Base-by-base conservation (phyloP, 1,140 invertebrate species). In the Drosophila bocki region DNA sequence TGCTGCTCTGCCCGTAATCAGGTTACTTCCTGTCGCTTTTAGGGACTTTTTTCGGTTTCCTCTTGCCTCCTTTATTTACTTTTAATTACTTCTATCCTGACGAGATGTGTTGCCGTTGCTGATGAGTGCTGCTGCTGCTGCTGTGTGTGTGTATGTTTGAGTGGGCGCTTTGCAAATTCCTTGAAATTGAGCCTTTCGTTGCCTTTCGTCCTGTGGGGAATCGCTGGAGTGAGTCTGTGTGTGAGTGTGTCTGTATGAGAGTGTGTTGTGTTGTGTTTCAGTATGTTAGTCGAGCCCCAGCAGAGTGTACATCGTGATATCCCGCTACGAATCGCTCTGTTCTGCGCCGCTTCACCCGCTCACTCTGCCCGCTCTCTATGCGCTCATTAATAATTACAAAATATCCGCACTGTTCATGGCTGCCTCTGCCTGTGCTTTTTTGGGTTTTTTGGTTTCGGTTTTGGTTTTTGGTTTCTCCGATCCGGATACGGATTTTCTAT, bases 171-270 rank as follows among this genome's bases (percentile, higher is more conserved):
- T 69, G 80, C 68, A 68, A 82, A 78, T 82, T 82, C 80, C 75
- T 78, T 82, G 74, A 82, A 82, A 82, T 82, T 82, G 80, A 82
- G 80, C 75, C 75, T 82, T 80, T 80, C 58, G 78, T 75, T 83
- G 80, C 51, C 78, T 78, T 56, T 65, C 71, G 74, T 75, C 75
- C 75, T 78, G 75, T 78, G 75, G 75, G 75, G 74, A 78, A 60
- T 44, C 11, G 37, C 37, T 26, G 68, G 33, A 44, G 64, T 41
- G 69, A 32, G 65, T 48, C 53, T 53, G 22, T 17, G 44, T 29
- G 35, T 39, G 41, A 37, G 63, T 67, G 15, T 53, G 60, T 29
- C 0, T 5, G 22, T 19, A n/a, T 26, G 58, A 29, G 29, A 37
- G 44, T 60, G 59, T 37, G 19, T 22, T 26, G 44, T 51, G 32